These are phyloP conservation scores for Mergus octosetaceus DNA, from an alignment of 2,797 vertebrate genomes.

Conservation along the genomic window DNA sequence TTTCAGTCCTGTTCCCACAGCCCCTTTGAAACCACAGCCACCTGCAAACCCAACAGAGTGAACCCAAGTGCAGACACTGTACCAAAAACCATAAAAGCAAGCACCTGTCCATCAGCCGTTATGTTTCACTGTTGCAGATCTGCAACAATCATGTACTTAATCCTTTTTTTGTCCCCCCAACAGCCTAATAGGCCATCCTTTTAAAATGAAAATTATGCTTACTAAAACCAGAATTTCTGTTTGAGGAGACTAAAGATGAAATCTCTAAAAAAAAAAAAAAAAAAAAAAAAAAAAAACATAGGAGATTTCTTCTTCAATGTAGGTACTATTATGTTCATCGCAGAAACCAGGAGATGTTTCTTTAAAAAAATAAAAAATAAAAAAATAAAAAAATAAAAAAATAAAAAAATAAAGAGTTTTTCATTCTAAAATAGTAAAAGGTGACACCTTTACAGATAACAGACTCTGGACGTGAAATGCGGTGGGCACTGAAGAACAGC, in stretches of 20 bases:
- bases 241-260: neutral
- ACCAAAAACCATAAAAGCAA: neutral
- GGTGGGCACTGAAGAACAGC: neutral
- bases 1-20: constrained; percentile 1
- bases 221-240: neutral
- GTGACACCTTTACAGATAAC: neutral
- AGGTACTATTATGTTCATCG: neutral
- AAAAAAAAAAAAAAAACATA: neutral
- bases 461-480: neutral
- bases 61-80: neutral
- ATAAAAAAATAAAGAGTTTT: neutral
- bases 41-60: constrained; percentile 5
- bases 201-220: neutral
- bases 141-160: neutral
- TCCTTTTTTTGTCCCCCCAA: neutral
- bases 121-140: neutral
- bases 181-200: neutral
- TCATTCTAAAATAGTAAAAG: neutral
- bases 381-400: neutral
- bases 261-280: neutral
- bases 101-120: accelerated
- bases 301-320: neutral
- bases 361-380: neutral
- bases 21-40: constrained; percentile 8
- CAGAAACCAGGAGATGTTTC: neutral